phyloP scores from a whole-genome alignment of 2,113 vertebrate genomes.

The Archilochus colubris region DNA sequence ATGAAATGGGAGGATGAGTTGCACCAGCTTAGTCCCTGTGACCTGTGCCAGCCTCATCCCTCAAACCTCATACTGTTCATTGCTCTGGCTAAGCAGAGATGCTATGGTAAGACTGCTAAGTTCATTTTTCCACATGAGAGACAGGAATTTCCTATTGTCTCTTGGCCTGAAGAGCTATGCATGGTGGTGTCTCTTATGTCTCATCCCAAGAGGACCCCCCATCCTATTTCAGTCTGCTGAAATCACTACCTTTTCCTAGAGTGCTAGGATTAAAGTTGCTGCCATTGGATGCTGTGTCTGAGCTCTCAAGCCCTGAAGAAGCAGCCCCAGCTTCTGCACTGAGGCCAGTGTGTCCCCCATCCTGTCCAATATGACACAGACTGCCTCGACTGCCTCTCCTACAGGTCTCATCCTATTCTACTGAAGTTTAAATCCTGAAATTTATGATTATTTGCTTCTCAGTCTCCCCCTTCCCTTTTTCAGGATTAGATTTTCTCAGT shows the following conservation, averaged over 20 bases:
- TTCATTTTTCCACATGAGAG: background rate
- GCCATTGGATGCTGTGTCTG: rapidly evolving
- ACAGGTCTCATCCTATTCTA: background rate
- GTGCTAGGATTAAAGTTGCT: background rate
- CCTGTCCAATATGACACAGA: background rate
- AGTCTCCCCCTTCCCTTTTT: background rate
- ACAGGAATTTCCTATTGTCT: background rate
- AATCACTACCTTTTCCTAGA: background rate
- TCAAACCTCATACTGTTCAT: background rate
- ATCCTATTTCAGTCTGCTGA: background rate
- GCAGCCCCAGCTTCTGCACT: background rate
- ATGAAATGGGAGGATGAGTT: background rate
- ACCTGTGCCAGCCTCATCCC: background rate
- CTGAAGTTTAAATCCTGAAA: background rate
- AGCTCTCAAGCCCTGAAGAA: background rate
- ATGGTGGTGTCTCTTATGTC: background rate
- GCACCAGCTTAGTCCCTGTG: background rate
- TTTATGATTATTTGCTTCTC: background rate
- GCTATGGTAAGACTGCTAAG: background rate
- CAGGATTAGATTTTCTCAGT: background rate
- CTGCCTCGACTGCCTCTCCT: background rate
- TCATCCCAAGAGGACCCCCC: background rate
- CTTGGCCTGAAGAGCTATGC: background rate
- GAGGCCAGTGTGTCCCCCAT: background rate
- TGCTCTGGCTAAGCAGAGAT: background rate